Evolutionary conservation across 2,888 invertebrate genomes (phyloP).

Genomic region (Epirrhoe tristata): DNA sequence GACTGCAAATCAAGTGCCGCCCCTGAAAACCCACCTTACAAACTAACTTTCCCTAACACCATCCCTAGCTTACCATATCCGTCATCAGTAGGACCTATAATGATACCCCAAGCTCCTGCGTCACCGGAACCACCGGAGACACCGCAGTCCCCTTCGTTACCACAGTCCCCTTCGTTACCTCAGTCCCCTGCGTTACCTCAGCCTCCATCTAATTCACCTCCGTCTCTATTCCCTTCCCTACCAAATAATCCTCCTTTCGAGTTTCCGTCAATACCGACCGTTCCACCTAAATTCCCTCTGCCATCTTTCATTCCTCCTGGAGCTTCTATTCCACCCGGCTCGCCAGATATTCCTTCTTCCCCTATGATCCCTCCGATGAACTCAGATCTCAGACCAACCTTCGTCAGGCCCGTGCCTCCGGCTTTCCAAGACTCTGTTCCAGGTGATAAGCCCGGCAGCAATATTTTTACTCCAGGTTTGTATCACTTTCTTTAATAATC

Average conservation of each 20-base stretch:
- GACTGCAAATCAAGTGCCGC: constrained; percentile 70
- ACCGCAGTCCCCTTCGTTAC: constrained; percentile 15
- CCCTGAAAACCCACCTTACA: constrained; percentile 22
- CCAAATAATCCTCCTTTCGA: constrained; percentile 14
- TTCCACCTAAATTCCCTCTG: constrained; percentile 17
- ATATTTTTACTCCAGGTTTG: constrained; percentile 37
- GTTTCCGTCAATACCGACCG: constrained; percentile 14
- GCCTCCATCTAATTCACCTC: constrained; percentile 13
- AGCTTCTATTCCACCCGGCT: constrained; percentile 18
- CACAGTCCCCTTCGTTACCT: neutral
- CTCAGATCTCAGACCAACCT: constrained; percentile 25
- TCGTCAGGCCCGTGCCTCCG: constrained; percentile 40
- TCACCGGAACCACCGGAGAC: constrained; percentile 6
- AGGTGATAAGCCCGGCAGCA: constrained; percentile 33
- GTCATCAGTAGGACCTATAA: constrained; percentile 26
- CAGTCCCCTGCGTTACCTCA: constrained; percentile 12
- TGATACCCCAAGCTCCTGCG: constrained; percentile 24
- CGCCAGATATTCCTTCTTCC: constrained; percentile 24
- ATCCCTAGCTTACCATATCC: constrained; percentile 31
- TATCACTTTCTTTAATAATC: neutral
- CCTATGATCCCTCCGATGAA: constrained; percentile 33
- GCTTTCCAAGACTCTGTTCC: constrained; percentile 21
- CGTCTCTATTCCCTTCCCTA: constrained; percentile 16
- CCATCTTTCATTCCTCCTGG: constrained; percentile 6
- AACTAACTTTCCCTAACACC: constrained; percentile 27